Evolutionary conservation across 2,113 vertebrate genomes (phyloP).

Genomic region (Thomomys bottae): DNA sequence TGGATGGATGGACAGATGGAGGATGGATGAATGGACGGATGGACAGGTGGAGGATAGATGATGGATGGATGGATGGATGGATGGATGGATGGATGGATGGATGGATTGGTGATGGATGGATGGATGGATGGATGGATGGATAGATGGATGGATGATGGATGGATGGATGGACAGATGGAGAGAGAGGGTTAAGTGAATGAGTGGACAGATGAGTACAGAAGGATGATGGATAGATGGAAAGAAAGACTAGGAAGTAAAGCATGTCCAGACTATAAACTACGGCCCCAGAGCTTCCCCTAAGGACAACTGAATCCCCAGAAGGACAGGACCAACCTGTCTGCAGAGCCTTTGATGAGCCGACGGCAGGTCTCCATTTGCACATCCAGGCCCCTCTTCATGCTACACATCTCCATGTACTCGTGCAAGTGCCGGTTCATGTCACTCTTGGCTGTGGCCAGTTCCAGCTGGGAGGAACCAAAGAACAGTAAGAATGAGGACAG

Average conservation of each 20-base stretch:
- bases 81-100: too few relatives aligned
- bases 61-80: neutral
- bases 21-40: too few relatives aligned
- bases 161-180: neutral
- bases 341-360: constrained; percentile 93
- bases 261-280: neutral
- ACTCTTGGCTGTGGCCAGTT: constrained; percentile 96
- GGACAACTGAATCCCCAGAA: fast-evolving
- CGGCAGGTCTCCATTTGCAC: constrained; percentile 99
- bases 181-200: too few relatives aligned
- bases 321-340: constrained; percentile 86
- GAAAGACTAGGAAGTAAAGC: neutral
- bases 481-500: neutral
- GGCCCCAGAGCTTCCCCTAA: neutral
- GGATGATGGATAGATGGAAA: fast-evolving
- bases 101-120: too few relatives aligned
- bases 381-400: constrained; percentile 97
- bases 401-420: constrained; percentile 99
- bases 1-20: too few relatives aligned
- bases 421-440: constrained; percentile 99
- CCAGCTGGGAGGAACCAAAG: constrained; percentile 92
- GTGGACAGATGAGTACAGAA: neutral
- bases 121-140: too few relatives aligned
- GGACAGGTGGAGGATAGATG: too few relatives aligned
- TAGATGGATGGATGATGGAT: too few relatives aligned